Base-by-base conservation (phyloP, 2,113 vertebrate species). In the Sylvilagus bachmani region DNA sequence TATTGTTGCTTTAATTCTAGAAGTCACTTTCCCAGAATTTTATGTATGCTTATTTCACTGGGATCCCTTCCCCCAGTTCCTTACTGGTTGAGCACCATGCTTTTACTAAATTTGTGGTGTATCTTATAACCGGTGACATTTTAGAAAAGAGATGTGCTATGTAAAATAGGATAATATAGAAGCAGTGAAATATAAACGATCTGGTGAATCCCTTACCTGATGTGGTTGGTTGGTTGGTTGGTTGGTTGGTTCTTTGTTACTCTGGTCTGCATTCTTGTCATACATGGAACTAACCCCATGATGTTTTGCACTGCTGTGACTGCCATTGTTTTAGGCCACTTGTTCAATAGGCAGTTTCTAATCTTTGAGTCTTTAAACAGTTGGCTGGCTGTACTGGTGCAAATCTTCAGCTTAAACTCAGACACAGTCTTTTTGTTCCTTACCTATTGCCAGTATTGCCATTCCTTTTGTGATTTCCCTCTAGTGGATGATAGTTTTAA, bases 401-500 rank as follows among this genome's bases (percentile, higher is more conserved):
- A 71, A 22, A 24, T 1, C 11, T 87, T 71, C 12, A 10, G 0
- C 6, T 49, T 25, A 64, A 71, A 84, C 10, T 70, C 90, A 88
- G 13, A 53, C 31, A 16, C 2, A 16, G 16, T 53, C 74, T 55
- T 73, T 81, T 53, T 62, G 21, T 74, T 49, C 29, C 21, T n/a
- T 81, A 4, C 69, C 17, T 22, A 10, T 73, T 11, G 17, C 71
- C 36, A 14, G 44, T 25, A 22, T 22, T 83, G 27, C 24, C 31
- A 62, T 89, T 88, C 14, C 4, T 51, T 82, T 73, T 81, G 25
- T 91, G 44, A 22, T 71, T 91, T 70, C n/a, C 44, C 22, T 67
- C n/a, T 25, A 22, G 17, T 51, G 21, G 31, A 10, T 17, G 51
- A 79, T 24, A 66, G 29, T n/a, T 53, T 89, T 89, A 93, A 89